Evolutionary conservation across 2,888 invertebrate species (phyloP).

Genomic region (Camptogramma bilineatum): DNA sequence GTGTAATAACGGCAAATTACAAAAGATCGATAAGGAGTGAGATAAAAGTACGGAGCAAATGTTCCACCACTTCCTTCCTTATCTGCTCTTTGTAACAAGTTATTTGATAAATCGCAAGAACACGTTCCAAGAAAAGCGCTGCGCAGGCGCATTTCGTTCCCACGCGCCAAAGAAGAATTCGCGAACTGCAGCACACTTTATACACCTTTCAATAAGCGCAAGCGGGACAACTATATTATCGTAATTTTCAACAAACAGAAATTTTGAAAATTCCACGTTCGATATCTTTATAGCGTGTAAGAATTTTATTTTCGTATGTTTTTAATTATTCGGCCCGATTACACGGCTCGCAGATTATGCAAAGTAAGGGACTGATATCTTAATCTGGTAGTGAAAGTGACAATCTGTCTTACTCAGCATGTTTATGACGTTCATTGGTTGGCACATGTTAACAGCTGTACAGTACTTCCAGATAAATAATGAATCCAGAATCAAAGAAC

Average conservation of each 20-base stretch:
- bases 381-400: constrained; percentile 48
- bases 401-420: constrained; percentile 27
- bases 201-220: constrained; percentile 40
- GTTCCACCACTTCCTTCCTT: constrained; percentile 41
- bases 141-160: constrained; percentile 72
- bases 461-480: no score
- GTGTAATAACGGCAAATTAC: no score
- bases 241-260: constrained; percentile 61
- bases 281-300: constrained; percentile 21
- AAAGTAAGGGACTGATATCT: constrained; percentile 36
- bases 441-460: constrained; percentile 20
- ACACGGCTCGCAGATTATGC: constrained; percentile 33
- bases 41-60: not conserved
- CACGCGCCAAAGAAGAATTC: constrained; percentile 72
- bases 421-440: constrained; percentile 31
- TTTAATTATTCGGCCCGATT: constrained; percentile 32
- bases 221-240: constrained; percentile 45
- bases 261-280: constrained; percentile 36
- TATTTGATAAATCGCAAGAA: constrained; percentile 74
- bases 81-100: constrained; percentile 59
- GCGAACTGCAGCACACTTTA: constrained; percentile 55
- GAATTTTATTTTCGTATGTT: constrained; percentile 23
- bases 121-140: constrained; percentile 73
- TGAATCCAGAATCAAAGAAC: no score
- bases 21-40: not conserved